Conservation (phyloP, 2,888 invertebrate species). For the Dasypolia templi region DNA sequence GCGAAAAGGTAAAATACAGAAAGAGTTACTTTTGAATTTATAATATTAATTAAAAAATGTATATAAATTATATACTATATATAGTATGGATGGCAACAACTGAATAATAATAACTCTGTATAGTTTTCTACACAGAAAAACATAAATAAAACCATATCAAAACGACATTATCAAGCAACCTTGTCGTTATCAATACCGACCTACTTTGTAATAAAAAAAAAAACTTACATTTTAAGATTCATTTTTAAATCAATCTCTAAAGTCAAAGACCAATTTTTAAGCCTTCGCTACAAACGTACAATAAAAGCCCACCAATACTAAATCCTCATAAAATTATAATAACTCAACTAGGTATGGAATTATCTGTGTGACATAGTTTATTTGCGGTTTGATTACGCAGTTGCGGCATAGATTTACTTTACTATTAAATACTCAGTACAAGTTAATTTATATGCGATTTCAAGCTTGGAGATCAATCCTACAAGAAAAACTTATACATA, state of each 20-base stretch:
- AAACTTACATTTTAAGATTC: neutral
- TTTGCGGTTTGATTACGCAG: neutral
- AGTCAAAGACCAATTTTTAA: neutral
- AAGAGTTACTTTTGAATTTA: too few species aligned
- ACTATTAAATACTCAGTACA: neutral
- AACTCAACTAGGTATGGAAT: neutral
- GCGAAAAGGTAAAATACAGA: too few species aligned
- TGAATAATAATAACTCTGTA: too few species aligned
- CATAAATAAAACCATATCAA: neutral
- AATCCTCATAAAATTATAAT: slow-evolving; percentile 1
- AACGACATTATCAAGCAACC: neutral
- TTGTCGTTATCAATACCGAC: too few species aligned
- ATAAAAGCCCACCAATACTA: neutral
- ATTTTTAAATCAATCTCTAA: neutral
- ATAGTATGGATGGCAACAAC: too few species aligned
- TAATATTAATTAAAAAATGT: too few species aligned
- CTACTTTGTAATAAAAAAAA: too few species aligned
- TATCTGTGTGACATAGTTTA: neutral
- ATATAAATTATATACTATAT: too few species aligned
- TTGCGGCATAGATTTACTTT: neutral
- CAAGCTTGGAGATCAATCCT: too few species aligned
- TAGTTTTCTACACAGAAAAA: neutral
- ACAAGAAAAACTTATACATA: neutral
- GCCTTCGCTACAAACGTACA: neutral
- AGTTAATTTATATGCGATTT: neutral